These are phyloP conservation scores for Margaritifera margaritifera DNA, from an alignment of 2,888 invertebrate genomes.

Conservation along the genomic window DNA sequence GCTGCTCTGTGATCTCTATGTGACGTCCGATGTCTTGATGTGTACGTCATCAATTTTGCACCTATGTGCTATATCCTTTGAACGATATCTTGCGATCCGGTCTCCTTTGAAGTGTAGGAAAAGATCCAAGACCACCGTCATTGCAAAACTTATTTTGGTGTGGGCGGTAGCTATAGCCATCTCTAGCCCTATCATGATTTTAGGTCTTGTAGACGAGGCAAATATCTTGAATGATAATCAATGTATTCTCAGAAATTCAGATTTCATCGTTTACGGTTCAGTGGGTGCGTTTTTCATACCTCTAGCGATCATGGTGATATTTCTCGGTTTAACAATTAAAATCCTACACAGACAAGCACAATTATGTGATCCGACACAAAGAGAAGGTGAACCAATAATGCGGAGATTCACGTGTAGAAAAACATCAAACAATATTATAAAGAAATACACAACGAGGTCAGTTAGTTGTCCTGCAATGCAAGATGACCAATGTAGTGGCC, in stretches of 20 bases:
- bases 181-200: constrained; percentile 74
- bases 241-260: constrained; percentile 72
- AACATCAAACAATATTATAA: constrained; percentile 5
- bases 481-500: no score
- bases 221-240: constrained; percentile 78
- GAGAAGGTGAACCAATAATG: constrained; percentile 53
- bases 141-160: constrained; percentile 88
- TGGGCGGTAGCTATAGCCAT: constrained; percentile 86
- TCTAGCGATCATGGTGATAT: constrained; percentile 92
- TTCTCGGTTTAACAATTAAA: constrained; percentile 94
- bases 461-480: constrained; percentile 5
- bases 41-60: constrained; percentile 77
- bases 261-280: constrained; percentile 87
- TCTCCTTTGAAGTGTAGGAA: constrained; percentile 83
- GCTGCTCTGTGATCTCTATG: constrained; percentile 73
- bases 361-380: constrained; percentile 45
- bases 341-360: constrained; percentile 84
- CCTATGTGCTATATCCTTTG: constrained; percentile 77
- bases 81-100: constrained; percentile 88
- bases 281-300: constrained; percentile 97
- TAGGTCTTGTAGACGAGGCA: constrained; percentile 77
- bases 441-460: constrained; percentile 5
- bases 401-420: constrained; percentile 52
- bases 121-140: constrained; percentile 68
- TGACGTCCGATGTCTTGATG: constrained; percentile 78